Conservation (phyloP, 2,113 vertebrate genomes). For the Cinclus mexicanus region DNA sequence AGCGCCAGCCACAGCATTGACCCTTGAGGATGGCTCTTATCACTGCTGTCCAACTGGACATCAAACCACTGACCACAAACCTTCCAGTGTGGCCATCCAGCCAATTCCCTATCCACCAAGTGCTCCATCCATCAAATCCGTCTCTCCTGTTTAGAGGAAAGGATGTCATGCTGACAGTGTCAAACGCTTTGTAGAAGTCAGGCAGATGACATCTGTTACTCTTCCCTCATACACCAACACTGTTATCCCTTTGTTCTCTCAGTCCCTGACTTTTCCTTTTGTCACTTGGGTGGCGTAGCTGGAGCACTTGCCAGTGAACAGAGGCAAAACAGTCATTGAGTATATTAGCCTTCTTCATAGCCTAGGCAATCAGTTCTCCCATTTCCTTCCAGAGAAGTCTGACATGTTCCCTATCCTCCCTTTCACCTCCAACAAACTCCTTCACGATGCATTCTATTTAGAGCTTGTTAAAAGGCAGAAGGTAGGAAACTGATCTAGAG, state of each 20-base stretch:
- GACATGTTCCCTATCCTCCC: too few species aligned
- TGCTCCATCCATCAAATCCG: not conserved
- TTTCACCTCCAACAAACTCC: not conserved
- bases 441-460: not conserved
- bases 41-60: not conserved
- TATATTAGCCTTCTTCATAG: not conserved
- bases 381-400: not conserved
- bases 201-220: not conserved
- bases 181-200: not conserved
- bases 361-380: not conserved
- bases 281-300: not conserved
- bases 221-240: not conserved
- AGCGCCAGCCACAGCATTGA: not conserved
- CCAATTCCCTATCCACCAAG: not conserved
- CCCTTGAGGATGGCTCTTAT: not conserved
- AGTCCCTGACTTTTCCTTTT: not conserved
- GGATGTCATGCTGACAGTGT: too few species aligned
- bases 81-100: not conserved
- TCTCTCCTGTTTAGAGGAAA: not conserved
- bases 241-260: not conserved
- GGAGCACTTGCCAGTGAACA: not conserved
- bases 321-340: not conserved
- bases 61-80: not conserved
- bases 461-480: not conserved
- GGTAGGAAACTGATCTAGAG: not conserved